Conservation (phyloP, 2,113 vertebrate species). For the Semnornis frantzii region DNA sequence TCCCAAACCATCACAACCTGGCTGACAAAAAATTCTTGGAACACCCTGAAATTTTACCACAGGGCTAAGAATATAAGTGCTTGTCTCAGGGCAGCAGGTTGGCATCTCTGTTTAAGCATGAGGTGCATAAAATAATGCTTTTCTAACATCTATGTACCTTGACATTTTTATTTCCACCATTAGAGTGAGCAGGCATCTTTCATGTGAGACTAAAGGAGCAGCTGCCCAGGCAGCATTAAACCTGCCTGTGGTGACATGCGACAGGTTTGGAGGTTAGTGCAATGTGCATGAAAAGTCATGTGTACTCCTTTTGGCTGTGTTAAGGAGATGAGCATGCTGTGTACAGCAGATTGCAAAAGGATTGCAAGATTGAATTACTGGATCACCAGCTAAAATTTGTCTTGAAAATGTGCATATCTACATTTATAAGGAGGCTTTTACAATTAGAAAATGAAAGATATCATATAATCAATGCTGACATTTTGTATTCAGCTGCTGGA, state of each 20-base stretch:
- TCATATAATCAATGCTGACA: not conserved
- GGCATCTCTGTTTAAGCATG: not conserved
- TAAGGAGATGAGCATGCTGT: not conserved
- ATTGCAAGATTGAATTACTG: not conserved
- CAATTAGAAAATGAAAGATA: not conserved
- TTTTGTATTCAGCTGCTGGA: not conserved
- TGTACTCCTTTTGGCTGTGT: not conserved
- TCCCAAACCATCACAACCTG: not conserved
- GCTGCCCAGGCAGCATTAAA: not conserved
- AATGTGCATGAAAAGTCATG: rapidly evolving
- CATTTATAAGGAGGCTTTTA: not conserved
- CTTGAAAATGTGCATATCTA: not conserved
- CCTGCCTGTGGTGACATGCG: not conserved
- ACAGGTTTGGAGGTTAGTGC: not conserved
- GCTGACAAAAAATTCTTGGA: not conserved
- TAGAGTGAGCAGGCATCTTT: not conserved
- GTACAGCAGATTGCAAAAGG: not conserved
- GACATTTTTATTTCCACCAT: not conserved
- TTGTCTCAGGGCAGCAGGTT: not conserved
- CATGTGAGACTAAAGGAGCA: not conserved
- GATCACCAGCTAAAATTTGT: not conserved
- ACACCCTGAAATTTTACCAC: not conserved
- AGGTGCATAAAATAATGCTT: not conserved
- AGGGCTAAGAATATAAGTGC: not conserved
- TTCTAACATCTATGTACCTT: not conserved